A percentile compares a stretch with the other conserved stretches of the same genome.
Conservation (phyloP, 2,113 vertebrate species). For the Orientallactaga bullata region DNA sequence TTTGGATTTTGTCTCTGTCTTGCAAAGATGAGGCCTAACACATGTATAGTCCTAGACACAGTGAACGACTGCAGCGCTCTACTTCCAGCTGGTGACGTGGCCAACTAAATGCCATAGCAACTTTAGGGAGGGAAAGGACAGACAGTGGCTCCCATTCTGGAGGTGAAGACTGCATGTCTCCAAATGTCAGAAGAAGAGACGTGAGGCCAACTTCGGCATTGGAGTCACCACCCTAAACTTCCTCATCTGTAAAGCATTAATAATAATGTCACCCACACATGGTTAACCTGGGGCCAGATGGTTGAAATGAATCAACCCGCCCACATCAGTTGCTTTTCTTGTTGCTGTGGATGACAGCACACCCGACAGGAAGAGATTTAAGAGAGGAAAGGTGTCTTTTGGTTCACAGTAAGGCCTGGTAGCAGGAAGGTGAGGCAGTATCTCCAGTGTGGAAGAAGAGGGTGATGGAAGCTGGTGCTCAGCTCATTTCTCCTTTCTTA, state of each 20-base stretch:
- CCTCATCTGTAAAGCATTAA: background rate
- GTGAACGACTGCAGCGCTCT: background rate
- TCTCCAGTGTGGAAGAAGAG: too few relatives aligned
- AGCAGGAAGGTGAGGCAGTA: too few relatives aligned
- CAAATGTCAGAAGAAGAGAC: fast-evolving
- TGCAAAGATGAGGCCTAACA: background rate
- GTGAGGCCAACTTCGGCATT: background rate
- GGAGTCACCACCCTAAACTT: background rate
- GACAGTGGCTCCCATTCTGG: fast-evolving
- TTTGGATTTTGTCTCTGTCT: background rate
- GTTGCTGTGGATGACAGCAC: too few relatives aligned
- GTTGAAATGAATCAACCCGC: too few relatives aligned
- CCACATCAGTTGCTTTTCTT: too few relatives aligned
- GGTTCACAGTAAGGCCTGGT: too few relatives aligned
- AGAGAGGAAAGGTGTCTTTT: too few relatives aligned
- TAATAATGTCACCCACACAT: background rate
- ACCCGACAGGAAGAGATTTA: too few relatives aligned
- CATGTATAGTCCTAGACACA: background rate
- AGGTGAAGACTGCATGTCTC: background rate
- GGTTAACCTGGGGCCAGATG: background rate
- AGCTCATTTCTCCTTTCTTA: too few relatives aligned
- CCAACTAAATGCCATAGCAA: background rate
- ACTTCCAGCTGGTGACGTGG: background rate
- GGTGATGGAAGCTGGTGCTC: too few relatives aligned
- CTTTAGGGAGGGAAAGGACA: background rate